A percentile compares a stretch with the other conserved stretches of the same genome.
Conservation (phyloP, 2,797 vertebrate genomes). For the Peromyscus melanophrys region DNA sequence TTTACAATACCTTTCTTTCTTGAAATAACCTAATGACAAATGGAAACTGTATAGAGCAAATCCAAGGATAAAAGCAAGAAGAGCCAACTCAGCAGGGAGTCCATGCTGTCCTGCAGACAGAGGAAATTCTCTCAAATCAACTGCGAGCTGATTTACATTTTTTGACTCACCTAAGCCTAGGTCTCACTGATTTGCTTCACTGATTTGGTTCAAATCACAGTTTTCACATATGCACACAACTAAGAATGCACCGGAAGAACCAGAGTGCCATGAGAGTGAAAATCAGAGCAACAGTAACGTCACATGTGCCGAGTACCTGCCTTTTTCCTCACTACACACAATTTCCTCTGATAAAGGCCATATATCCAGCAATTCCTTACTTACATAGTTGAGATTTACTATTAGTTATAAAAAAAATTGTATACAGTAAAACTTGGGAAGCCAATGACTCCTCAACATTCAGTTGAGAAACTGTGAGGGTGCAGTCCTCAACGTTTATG, state of each 20-base stretch:
- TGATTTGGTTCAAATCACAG: background rate
- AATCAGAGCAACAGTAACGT: background rate
- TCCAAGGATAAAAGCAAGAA: conserved; percentile 20
- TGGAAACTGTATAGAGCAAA: conserved; percentile 30
- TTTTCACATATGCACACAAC: conserved; percentile 25
- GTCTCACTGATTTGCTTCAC: background rate
- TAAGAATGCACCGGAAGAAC: background rate
- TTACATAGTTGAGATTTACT: conserved; percentile 53
- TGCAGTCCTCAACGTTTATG: background rate
- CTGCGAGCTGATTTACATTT: conserved; percentile 11
- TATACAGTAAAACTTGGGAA: conserved; percentile 2
- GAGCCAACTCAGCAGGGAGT: background rate
- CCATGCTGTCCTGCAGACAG: background rate
- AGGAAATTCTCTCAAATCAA: background rate
- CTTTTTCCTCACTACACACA: conserved; percentile 36
- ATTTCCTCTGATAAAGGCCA: conserved; percentile 9
- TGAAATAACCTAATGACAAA: conserved; percentile 51
- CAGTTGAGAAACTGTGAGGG: conserved; percentile 40
- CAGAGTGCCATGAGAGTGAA: background rate
- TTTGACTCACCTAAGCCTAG: background rate
- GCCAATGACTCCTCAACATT: background rate
- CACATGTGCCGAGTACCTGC: background rate
- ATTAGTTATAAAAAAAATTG: background rate
- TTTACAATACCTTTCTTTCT: conserved; percentile 52
- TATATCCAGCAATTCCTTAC: conserved; percentile 22